Conservation (phyloP, 2,113 vertebrate species). For the Brachyistius frenatus region DNA sequence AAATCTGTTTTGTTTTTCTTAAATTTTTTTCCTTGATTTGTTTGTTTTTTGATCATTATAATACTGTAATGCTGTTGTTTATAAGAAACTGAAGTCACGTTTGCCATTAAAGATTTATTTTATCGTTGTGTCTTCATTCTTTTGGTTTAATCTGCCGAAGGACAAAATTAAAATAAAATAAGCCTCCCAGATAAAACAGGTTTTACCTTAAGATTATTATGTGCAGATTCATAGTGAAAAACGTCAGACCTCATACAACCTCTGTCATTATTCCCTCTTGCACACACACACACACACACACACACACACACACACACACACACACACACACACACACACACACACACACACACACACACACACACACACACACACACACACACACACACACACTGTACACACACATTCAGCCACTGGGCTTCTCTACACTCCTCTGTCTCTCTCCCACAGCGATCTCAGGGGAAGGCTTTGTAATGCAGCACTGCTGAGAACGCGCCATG, state of each 20-base stretch:
- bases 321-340: conserved; percentile 29
- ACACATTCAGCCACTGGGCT: conserved; percentile 22
- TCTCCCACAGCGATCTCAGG: conserved; percentile 78
- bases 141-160: not conserved
- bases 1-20: not conserved
- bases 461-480: conserved; percentile 90
- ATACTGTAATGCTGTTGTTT: not conserved
- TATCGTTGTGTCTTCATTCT: not conserved
- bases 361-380: not conserved
- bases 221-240: conserved; percentile 29
- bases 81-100: not conserved
- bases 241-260: conserved; percentile 42
- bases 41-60: too few relatives aligned
- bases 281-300: conserved; percentile 7
- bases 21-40: not conserved
- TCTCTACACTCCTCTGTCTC: conserved; percentile 32
- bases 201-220: not conserved
- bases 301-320: conserved; percentile 29
- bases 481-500: conserved; percentile 97
- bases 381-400: conserved; percentile 22
- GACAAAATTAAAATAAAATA: not conserved
- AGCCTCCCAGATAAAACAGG: not conserved
- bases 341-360: conserved; percentile 26
- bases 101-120: not conserved
- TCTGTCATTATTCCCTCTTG: not conserved